A percentile compares a stretch with the other conserved stretches of the same genome.
Conservation (phyloP, 2,888 invertebrate genomes). For the Zootermopsis nevadensis region DNA sequence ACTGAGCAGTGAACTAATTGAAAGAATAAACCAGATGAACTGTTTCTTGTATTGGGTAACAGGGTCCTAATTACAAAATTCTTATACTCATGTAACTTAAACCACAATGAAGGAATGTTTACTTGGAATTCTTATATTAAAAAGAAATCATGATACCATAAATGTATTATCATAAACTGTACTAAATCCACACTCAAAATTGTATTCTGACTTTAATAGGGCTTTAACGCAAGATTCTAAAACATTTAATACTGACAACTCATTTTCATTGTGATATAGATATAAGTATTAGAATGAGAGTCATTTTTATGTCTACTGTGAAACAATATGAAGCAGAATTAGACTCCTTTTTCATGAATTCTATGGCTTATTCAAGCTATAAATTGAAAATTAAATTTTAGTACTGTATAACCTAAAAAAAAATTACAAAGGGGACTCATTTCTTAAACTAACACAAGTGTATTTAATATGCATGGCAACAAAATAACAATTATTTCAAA, state of each 20-base stretch:
- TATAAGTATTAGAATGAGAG: no score
- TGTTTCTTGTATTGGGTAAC: slow-evolving; percentile 10
- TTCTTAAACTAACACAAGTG: no score
- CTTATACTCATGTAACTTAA: background rate
- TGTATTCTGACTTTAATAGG: background rate
- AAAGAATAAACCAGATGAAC: background rate
- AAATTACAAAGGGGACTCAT: no score
- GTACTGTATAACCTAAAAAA: no score
- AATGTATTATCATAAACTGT: background rate
- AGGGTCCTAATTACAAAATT: background rate
- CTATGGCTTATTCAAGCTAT: no score
- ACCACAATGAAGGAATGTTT: background rate
- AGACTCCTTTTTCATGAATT: no score
- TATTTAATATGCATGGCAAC: no score
- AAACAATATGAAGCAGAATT: no score
- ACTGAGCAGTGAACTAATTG: slow-evolving; percentile 70
- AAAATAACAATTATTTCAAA: no score
- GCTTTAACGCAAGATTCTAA: background rate
- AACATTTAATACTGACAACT: no score
- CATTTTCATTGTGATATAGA: background rate
- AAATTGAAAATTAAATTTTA: no score
- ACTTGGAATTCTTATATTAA: background rate
- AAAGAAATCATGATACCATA: background rate
- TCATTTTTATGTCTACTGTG: no score
- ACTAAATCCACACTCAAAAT: background rate